Evolutionary conservation across 2,888 invertebrate species (phyloP).

Genomic region (Agrochola lota): DNA sequence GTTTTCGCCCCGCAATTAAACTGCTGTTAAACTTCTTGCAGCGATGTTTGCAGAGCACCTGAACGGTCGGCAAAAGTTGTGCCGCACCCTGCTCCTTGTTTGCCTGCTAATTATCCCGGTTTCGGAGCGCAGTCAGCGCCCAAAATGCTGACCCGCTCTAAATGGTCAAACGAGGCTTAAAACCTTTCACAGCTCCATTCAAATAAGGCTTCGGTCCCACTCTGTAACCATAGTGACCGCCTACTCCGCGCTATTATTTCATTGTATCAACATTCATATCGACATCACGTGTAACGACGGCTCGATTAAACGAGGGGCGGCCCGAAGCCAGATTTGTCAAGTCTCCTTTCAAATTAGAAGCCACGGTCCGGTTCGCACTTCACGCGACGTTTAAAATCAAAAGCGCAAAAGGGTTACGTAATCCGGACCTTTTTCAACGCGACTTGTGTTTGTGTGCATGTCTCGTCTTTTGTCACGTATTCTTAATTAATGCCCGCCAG

Average conservation of each 20-base stretch:
- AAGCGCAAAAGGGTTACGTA: conserved; percentile 90
- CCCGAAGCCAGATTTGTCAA: conserved; percentile 89
- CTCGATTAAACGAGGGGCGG: conserved; percentile 87
- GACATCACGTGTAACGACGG: conserved; percentile 84
- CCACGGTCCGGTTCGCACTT: conserved; percentile 85
- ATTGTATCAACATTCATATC: conserved; percentile 90
- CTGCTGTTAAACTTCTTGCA: conserved; percentile 90
- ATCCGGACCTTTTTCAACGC: conserved; percentile 89
- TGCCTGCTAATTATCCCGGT: conserved; percentile 89
- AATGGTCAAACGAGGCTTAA: conserved; percentile 88
- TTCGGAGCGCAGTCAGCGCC: conserved; percentile 82
- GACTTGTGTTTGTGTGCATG: conserved; percentile 88
- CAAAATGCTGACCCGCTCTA: conserved; percentile 85
- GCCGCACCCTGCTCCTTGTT: conserved; percentile 85
- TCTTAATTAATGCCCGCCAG: conserved; percentile 90
- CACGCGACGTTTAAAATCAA: conserved; percentile 89
- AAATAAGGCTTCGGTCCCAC: conserved; percentile 81
- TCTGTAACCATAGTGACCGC: conserved; percentile 88
- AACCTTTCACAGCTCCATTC: conserved; percentile 84
- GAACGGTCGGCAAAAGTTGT: conserved; percentile 87
- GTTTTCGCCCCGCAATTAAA: conserved; percentile 90
- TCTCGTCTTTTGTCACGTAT: conserved; percentile 91
- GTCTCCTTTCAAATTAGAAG: conserved; percentile 89
- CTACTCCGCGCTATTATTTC: conserved; percentile 83
- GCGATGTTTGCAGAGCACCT: conserved; percentile 89